These are phyloP conservation scores for Orthonyx spaldingii DNA, from an alignment of 2,113 vertebrate genomes.

Conservation along the genomic window DNA sequence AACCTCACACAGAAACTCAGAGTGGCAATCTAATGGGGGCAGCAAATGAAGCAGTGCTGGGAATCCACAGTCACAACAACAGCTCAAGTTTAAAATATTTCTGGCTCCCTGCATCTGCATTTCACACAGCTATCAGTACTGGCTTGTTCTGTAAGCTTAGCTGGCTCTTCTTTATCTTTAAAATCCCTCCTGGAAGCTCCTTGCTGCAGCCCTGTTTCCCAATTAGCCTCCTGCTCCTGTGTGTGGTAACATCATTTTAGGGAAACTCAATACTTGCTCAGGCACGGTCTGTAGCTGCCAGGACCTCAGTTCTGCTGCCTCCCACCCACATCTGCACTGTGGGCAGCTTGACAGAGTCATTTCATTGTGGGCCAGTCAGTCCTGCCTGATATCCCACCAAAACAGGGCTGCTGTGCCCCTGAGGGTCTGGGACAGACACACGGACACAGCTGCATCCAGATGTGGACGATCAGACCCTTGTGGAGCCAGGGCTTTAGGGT, in stretches of 20 bases:
- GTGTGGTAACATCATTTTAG: neutral
- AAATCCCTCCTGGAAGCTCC: neutral
- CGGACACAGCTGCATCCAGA: neutral
- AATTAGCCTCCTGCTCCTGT: neutral
- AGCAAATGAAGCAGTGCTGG: constrained; percentile 12
- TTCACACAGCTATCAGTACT: constrained; percentile 35
- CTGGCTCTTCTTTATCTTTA: constrained; percentile 43
- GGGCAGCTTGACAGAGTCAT: neutral
- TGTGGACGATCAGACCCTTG: neutral
- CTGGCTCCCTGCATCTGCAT: constrained; percentile 32
- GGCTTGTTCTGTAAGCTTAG: constrained; percentile 22
- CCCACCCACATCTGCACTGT: accelerated
- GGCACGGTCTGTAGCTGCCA: neutral
- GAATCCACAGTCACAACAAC: neutral
- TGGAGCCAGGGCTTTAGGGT: neutral
- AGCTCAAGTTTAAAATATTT: constrained; percentile 40
- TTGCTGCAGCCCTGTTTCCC: neutral
- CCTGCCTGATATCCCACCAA: neutral
- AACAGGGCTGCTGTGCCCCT: neutral
- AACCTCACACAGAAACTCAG: constrained; percentile 58
- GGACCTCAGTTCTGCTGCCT: neutral
- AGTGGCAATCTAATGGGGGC: constrained; percentile 10
- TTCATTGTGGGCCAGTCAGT: accelerated
- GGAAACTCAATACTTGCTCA: neutral
- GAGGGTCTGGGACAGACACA: neutral